A percentile compares a stretch with the other conserved stretches of the same genome.
Evolutionary conservation across 2,797 vertebrate genomes (phyloP).

Genomic region (Loriculus beryllinus): DNA sequence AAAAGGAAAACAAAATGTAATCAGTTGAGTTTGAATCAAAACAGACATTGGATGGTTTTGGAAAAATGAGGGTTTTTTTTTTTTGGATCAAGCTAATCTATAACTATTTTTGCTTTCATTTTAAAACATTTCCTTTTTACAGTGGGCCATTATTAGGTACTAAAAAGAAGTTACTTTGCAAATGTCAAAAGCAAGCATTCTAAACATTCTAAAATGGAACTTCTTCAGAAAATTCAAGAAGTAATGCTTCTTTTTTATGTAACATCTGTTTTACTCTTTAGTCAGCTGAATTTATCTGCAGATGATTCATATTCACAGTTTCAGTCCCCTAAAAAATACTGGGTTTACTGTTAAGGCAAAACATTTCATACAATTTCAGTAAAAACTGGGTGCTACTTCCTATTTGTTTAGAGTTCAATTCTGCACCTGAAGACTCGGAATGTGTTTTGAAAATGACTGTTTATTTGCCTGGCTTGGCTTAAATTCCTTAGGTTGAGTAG

Average conservation of each 20-base stretch:
- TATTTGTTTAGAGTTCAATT: not conserved
- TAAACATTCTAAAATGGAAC: not conserved
- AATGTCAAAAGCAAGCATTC: not conserved
- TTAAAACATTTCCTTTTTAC: not conserved
- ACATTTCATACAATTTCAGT: not conserved
- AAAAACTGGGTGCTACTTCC: not conserved
- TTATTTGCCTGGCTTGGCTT: conserved; percentile 31
- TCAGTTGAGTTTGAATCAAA: not conserved
- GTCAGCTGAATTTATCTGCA: not conserved
- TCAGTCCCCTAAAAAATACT: not conserved
- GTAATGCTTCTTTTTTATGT: not conserved
- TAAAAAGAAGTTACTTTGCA: not conserved
- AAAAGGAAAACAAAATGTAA: not conserved
- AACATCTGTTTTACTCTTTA: not conserved
- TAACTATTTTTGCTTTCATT: not conserved
- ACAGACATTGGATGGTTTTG: not conserved
- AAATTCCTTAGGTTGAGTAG: not conserved
- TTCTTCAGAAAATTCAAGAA: not conserved
- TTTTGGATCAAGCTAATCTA: not conserved
- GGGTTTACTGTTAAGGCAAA: not conserved
- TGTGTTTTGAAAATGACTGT: not conserved
- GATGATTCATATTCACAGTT: not conserved
- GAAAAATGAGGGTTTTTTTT: not conserved
- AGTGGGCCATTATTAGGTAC: not conserved
- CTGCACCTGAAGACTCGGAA: not conserved